Evolutionary conservation across 2,113 vertebrate genomes (phyloP).

Genomic region (Calidris pugnax): DNA sequence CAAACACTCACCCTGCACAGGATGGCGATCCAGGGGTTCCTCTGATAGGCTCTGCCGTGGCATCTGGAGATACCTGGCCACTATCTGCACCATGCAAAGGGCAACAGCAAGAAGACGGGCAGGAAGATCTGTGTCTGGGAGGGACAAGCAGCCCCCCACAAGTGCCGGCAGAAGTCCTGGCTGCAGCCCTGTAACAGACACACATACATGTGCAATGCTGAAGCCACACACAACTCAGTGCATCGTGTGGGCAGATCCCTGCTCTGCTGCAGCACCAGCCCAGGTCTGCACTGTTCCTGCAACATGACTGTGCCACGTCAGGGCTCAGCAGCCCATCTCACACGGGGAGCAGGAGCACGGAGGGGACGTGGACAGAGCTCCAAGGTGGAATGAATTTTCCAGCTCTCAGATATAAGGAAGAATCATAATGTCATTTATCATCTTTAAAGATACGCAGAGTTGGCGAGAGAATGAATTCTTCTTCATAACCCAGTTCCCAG

Average conservation of each 20-base stretch:
- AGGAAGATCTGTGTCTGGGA: background rate
- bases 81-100: background rate
- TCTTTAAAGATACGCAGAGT: conserved; percentile 3
- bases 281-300: rapidly evolving
- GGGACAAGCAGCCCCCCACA: background rate
- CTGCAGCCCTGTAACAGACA: background rate
- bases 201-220: rapidly evolving
- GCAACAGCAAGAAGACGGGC: background rate
- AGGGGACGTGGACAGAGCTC: background rate
- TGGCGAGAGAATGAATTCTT: conserved; percentile 48
- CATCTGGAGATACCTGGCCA: background rate
- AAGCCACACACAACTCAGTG: background rate
- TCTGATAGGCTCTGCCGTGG: rapidly evolving
- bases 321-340: background rate
- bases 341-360: background rate
- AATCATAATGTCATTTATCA: conserved; percentile 15
- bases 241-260: rapidly evolving
- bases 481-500: conserved; percentile 33
- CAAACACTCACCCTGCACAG: rapidly evolving
- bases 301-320: background rate
- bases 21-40: background rate
- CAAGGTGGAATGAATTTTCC: background rate
- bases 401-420: background rate
- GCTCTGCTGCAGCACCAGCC: background rate
- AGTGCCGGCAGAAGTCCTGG: background rate